Evolutionary conservation across 1,140 invertebrate genomes (phyloP), one percentile per base, ranked within the genome.

Genomic region (Episyrphus balteatus): DNA sequence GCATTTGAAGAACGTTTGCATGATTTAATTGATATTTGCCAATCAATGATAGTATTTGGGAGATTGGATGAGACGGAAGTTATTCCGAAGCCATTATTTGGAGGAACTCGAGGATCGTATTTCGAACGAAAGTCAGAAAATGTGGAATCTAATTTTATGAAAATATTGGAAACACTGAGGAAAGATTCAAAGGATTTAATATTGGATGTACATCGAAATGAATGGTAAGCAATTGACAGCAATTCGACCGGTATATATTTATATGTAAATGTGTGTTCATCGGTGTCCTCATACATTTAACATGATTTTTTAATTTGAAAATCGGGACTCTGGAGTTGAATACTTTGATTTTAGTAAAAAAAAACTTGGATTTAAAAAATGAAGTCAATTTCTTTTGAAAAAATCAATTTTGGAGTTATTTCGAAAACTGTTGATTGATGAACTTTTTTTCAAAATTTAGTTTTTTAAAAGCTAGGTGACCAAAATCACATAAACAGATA

Each of bases 11-110:
- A 86, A 67, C 74, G 90, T 44, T 85, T 90, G 56, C 78, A 82
- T 42, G 87, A 93, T 68, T 75, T 92, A 61, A 76, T 91, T 38
- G 86, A 92, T 68, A 82, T 93, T 38, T 88, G 83, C 59, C 77
- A 84, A 53, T 74, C 78, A 40, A 84, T 85, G 80, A 81, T 84
- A 47, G 79, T 81, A 49, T 86, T 86, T 67, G 83, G 80, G 13
- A 78, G 80, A 52, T 73, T 80, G 52, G 79, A 84, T 56, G 83
- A 86, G 55, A 72, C 73, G 1, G 73, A 75, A 53, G 54, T 61
- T 1, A 78, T 82, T 39, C 65, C 69, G 11, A 76, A 73, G 54
- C 75, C 82, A 1, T 66, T 63, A 42, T 85, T 85, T 63, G 69
- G 72, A 49, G 84, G 83, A 48, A 70, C 83, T 30, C 75, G 77